Evolutionary conservation across 2,888 invertebrate genomes (phyloP).

Genomic region (Cylindroiulus punctatus): DNA sequence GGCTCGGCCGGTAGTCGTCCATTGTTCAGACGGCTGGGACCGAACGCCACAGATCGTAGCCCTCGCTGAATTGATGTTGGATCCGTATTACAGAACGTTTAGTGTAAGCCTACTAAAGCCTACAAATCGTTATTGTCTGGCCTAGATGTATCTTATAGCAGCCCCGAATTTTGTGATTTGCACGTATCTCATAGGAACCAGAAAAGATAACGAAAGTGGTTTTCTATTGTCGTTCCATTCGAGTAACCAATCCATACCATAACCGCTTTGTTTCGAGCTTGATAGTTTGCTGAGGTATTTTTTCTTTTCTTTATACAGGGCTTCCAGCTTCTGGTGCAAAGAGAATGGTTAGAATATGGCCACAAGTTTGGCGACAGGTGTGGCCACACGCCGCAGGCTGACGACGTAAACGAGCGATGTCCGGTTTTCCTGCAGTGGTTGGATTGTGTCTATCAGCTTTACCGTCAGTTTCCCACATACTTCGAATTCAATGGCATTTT

Average conservation of each 20-base stretch:
- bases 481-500: slow-evolving; percentile 96
- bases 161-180: too few species aligned
- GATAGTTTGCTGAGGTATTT: too few species aligned
- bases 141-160: too few species aligned
- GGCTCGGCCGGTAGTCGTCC: slow-evolving; percentile 90
- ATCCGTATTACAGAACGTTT: slow-evolving; percentile 93
- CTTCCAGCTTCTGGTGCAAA: slow-evolving; percentile 90
- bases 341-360: slow-evolving; percentile 98
- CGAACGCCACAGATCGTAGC: slow-evolving; percentile 97
- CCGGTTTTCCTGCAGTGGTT: slow-evolving; percentile 99
- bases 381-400: slow-evolving; percentile 74
- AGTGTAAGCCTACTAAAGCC: slow-evolving; percentile 71
- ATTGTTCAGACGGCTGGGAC: slow-evolving; percentile 99
- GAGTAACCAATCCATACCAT: too few species aligned
- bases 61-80: slow-evolving; percentile 88
- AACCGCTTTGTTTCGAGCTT: too few species aligned
- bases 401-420: slow-evolving; percentile 93
- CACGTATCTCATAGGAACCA: too few species aligned
- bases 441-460: slow-evolving; percentile 93
- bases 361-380: slow-evolving; percentile 98
- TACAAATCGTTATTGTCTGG: background rate
- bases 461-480: slow-evolving; percentile 86
- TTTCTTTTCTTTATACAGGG: slow-evolving; percentile 72
- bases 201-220: too few species aligned
- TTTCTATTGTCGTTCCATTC: background rate